These are phyloP conservation scores for Willowsia nigromaculata DNA, from an alignment of 2,888 invertebrate genomes.

Conservation along the genomic window DNA sequence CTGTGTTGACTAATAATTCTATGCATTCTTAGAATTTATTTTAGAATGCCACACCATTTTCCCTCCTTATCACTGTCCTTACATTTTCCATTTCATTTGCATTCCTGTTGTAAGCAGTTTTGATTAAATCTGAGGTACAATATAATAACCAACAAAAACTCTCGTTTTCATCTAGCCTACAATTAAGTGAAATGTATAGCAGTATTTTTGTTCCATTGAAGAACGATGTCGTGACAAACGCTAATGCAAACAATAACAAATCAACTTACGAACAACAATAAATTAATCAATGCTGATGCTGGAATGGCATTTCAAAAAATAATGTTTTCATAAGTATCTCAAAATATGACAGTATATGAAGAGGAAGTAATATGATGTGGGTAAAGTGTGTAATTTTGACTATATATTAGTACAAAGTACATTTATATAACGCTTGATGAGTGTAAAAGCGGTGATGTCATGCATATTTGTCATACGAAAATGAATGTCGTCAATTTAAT, in stretches of 20 bases:
- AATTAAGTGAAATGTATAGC: background rate
- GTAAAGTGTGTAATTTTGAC: background rate
- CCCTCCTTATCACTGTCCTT: background rate
- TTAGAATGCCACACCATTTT: background rate
- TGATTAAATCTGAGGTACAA: background rate
- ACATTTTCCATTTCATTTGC: too few relatives aligned
- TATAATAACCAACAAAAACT: background rate
- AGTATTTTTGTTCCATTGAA: background rate
- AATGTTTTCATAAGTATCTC: background rate
- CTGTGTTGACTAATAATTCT: background rate
- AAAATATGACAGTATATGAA: background rate
- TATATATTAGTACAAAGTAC: background rate
- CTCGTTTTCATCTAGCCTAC: background rate
- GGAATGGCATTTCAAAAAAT: background rate
- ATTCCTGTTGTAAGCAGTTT: too few relatives aligned
- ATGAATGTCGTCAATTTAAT: background rate
- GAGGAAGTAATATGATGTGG: background rate
- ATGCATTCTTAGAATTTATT: background rate
- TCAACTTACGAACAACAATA: background rate
- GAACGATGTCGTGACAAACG: background rate
- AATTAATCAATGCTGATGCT: background rate
- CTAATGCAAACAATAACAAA: slow-evolving; percentile 7
- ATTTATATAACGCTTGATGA: background rate
- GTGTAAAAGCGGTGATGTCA: slow-evolving; percentile 8
- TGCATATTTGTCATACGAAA: background rate